Base-by-base conservation (phyloP, 2,113 vertebrate species). In the Platysteira castanea region DNA sequence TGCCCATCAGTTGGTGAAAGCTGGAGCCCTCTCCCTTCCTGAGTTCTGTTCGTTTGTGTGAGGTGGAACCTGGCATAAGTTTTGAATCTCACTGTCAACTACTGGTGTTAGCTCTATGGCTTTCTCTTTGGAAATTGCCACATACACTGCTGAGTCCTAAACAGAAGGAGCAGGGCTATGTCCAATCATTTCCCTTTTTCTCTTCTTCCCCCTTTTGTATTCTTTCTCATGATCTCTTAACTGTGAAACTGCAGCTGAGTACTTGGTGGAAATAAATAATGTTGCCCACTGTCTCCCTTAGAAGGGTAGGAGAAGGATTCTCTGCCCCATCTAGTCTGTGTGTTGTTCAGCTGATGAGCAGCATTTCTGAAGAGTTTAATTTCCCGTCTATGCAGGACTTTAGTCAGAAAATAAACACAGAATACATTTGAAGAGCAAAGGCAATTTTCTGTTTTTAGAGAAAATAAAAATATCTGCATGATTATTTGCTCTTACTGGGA, bases 391-490 rank as follows among this genome's bases (percentile, higher is more conserved):
- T 52, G 52, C 64, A 80, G 46, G 77, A 69, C 52, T 86, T 73
- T 19, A 82, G 74, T 87, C 65, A 91, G 74, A 94, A 93, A 94
- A 87, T 54, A 94, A 93, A 84, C 35, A 46, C 26, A 52, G 52
- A 77, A 84, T 50, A 76, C 14, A 47, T 41, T 57, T 69, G 68
- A 91, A 92, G 53, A 84, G 65, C 52, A 85, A 86, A 91, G 52
- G 47, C 41, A 47, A 33, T 78, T 90, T 87, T 94, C 74, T 87
- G 8, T 1, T 87, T 95, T 83, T 84, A 87, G 73, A 90, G 84
- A 89, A 80, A 53, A 80, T 46, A 69, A 89, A 74, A 89, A 76
- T 82, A 60, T 35, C 52, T 69, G 11, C 1, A 6, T 79, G 33
- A 75, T 49, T 69, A 84, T 82, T 61, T 74, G 46, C 39, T 41